Conservation (phyloP, 2,888 invertebrate species). For the Trichopria drosophilae region DNA sequence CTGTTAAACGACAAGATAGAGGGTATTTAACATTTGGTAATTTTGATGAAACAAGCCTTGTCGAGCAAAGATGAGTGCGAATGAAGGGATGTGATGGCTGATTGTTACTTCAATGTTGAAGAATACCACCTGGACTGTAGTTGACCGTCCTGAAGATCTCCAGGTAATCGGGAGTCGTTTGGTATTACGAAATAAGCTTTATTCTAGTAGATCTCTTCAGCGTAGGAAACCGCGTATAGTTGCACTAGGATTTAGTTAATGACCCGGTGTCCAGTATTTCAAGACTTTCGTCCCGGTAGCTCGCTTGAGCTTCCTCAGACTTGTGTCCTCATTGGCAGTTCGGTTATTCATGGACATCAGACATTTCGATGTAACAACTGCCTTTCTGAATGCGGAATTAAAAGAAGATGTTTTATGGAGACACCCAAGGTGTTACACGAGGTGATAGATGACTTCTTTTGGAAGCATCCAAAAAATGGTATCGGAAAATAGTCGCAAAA, state of each 20-base stretch:
- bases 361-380: conserved; percentile 14
- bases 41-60: conserved; percentile 18
- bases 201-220: conserved; percentile 5
- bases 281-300: conserved; percentile 12
- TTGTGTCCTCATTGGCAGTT: conserved; percentile 1
- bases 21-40: no score
- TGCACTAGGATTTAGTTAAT: conserved; percentile 14
- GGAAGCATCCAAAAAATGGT: no score
- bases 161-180: conserved; percentile 12
- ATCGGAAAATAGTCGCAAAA: no score
- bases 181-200: conserved; percentile 11
- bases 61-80: conserved; percentile 12
- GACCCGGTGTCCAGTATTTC: conserved; percentile 9
- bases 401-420: conserved; percentile 22
- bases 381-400: conserved; percentile 14
- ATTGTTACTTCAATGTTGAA: conserved; percentile 10
- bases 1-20: no score
- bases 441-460: background rate
- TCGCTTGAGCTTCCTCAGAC: conserved; percentile 9
- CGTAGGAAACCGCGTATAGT: conserved; percentile 15
- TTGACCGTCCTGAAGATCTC: conserved; percentile 11
- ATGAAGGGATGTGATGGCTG: conserved; percentile 21
- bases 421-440: conserved; percentile 10
- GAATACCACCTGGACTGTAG: conserved; percentile 20
- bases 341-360: background rate